A percentile compares a stretch with the other conserved stretches of the same genome.
These are phyloP conservation scores for Hippocampus barbouri DNA, from an alignment of 2,113 vertebrate species.

Conservation along the genomic window DNA sequence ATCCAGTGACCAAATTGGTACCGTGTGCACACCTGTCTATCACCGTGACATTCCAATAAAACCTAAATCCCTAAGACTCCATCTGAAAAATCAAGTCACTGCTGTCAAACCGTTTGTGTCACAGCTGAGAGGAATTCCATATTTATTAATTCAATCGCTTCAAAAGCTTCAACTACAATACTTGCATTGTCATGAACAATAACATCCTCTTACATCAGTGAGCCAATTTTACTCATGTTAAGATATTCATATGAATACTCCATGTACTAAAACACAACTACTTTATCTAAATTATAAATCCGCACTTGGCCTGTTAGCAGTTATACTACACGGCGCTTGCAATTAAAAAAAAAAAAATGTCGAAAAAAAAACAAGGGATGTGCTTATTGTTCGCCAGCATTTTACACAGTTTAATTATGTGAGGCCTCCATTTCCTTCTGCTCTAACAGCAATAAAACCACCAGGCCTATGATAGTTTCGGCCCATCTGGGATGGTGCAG, in stretches of 20 bases:
- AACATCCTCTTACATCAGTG: neutral
- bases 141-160: neutral
- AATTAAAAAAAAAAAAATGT: neutral
- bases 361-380: neutral
- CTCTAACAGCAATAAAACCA: neutral
- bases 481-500: neutral
- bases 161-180: too few relatives aligned
- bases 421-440: neutral
- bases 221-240: neutral
- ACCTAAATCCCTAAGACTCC: constrained; percentile 21
- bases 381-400: neutral
- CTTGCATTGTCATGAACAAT: neutral
- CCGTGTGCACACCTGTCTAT: constrained; percentile 22
- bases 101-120: constrained; percentile 9
- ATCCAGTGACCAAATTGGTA: constrained; percentile 20
- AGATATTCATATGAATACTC: neutral
- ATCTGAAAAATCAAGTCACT: constrained; percentile 26
- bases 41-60: constrained; percentile 17
- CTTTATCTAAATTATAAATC: neutral
- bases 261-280: neutral
- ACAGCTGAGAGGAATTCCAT: neutral
- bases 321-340: neutral
- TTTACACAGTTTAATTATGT: neutral
- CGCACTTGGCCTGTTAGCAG: neutral
- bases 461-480: neutral